Evolutionary conservation across 2,113 vertebrate species (phyloP), one percentile per base, ranked within the genome.

Genomic region (Melanotaenia duboulayi): DNA sequence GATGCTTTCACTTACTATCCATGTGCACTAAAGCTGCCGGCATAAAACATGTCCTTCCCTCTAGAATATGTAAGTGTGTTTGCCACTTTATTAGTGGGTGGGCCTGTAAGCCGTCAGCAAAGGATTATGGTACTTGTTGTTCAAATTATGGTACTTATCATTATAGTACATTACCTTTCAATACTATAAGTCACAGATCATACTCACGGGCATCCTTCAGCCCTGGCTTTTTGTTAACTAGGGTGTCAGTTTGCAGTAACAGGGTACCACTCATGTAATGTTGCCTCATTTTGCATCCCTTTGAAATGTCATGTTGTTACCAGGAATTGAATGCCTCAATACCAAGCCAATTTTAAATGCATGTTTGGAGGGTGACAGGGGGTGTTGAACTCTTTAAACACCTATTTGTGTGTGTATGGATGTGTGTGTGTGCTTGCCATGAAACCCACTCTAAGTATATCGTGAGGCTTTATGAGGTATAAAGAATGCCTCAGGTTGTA

Each of bases 171-270:
- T 44, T 6, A 16, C 6, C 42, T 19, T 7, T 7, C 17, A 17
- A 1, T 19, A 1, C 44, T 48, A 7, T 48, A n/a, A 48, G 5
- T 17, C 17, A 48, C 17, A 32, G 40, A 71, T 75, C 62, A 62
- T 28, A 50, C 28, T 23, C 24, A 59, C 24, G 56, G 42, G 62
- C 42, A 48, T 59, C 3, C 32, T 50, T 22, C 7, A 1, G 42
- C 12, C 14, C 17, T 25, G 11, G 25, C 22, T 28, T 24, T 74
- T 48, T 46, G 50, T 35, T 25, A 55, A 73, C 24, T 51, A 20
- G 22, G 16, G 14, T 59, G 39, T 81, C 87, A 86, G 65, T 83
- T 86, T 76, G 52, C 50, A 9, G 39, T 71, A 79, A 80, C 42
- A 57, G 11, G 35, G 50, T 0, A 19, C 39, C 16, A 13, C 65